Conservation (phyloP, 2,797 vertebrate genomes). For the Aselliscus stoliczkanus region DNA sequence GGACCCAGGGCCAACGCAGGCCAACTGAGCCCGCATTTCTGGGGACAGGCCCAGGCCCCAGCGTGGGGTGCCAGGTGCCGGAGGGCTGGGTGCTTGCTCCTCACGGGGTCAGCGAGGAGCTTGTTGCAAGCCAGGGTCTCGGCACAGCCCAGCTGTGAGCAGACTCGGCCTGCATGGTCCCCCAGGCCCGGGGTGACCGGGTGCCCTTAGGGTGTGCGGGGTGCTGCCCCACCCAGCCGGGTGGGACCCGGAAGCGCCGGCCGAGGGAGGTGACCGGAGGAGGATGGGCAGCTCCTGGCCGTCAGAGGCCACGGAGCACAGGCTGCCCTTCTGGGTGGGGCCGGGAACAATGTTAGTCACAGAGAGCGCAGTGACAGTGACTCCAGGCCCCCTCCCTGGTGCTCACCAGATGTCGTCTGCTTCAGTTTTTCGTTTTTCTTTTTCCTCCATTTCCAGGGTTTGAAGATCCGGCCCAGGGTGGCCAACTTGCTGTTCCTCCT, state of each 20-base stretch:
- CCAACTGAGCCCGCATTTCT: no score
- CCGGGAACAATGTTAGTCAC: rapidly evolving
- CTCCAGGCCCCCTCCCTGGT: rapidly evolving
- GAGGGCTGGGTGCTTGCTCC: background rate
- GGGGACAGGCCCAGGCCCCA: background rate
- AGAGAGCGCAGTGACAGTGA: rapidly evolving
- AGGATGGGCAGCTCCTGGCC: background rate
- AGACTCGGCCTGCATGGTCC: no score
- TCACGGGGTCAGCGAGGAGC: rapidly evolving
- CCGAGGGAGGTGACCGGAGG: rapidly evolving
- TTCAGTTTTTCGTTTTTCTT: slow-evolving; percentile 98
- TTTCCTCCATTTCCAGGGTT: slow-evolving; percentile 99
- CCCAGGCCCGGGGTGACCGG: background rate
- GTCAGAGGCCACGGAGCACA: rapidly evolving
- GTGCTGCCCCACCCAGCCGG: no score
- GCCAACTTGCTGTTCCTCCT: slow-evolving; percentile 96
- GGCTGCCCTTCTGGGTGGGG: rapidly evolving
- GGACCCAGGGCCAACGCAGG: no score
- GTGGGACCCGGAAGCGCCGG: background rate
- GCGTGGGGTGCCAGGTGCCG: no score
- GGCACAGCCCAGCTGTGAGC: no score
- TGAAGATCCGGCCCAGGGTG: slow-evolving; percentile 95
- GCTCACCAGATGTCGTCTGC: slow-evolving; percentile 87
- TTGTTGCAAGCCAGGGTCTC: background rate
- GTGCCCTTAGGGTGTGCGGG: background rate